Evolutionary conservation across 2,797 vertebrate genomes (phyloP).

Genomic region (Cirrhinus molitorella): DNA sequence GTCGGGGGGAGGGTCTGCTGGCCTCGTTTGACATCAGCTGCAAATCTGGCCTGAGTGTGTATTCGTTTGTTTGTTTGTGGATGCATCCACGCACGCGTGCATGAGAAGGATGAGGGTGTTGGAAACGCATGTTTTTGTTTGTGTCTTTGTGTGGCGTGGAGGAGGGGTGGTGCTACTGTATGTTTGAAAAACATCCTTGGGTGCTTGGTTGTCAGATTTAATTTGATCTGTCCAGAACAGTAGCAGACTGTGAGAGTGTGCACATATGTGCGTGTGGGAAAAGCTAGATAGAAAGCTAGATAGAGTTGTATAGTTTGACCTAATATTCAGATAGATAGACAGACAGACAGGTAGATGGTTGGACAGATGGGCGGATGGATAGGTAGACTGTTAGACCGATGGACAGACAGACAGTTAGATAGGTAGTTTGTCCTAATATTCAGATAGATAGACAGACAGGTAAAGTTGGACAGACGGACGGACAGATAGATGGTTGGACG

Average conservation of each 20-base stretch:
- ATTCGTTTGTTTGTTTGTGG: conserved; percentile 52
- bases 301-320: too few species aligned
- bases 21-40: conserved; percentile 54
- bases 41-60: conserved; percentile 45
- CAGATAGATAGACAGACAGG: background rate
- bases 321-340: background rate
- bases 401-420: background rate
- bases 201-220: conserved; percentile 25
- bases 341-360: background rate
- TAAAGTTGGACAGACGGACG: background rate
- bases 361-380: background rate
- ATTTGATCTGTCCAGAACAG: conserved; percentile 7
- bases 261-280: background rate
- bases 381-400: background rate
- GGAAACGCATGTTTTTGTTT: conserved; percentile 41
- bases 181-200: conserved; percentile 29
- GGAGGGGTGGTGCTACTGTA: conserved; percentile 41
- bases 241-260: background rate
- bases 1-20: conserved; percentile 2
- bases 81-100: background rate
- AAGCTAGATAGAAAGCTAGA: background rate
- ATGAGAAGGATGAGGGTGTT: conserved; percentile 40
- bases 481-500: background rate
- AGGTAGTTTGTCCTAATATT: too few species aligned
- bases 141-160: conserved; percentile 20